Percentiles rank a stretch among this genome's conserved stretches.
phyloP scores from a whole-genome alignment of 2,888 invertebrate genomes.

The Tigriopus californicus region DNA sequence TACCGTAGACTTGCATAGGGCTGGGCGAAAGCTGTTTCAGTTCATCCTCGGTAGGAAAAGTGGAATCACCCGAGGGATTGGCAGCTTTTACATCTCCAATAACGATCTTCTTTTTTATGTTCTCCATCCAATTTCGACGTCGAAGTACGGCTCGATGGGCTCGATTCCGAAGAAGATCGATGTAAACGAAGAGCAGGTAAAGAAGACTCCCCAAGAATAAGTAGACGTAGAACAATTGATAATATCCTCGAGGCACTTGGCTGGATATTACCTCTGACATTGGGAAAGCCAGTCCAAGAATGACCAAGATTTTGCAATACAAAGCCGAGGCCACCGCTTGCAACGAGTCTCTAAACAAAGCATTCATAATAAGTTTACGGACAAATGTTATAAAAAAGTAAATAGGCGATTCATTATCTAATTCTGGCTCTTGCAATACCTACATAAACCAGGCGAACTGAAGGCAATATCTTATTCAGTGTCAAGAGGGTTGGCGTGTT shows the following conservation, averaged over 20 bases:
- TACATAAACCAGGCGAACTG: no score
- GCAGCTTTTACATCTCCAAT: neutral
- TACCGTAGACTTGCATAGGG: slow-evolving; percentile 50
- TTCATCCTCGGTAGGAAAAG: neutral
- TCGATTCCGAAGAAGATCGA: slow-evolving; percentile 14
- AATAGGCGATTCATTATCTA: no score
- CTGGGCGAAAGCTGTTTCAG: neutral
- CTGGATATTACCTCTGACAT: slow-evolving; percentile 89
- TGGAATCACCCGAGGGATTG: no score
- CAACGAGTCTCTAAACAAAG: slow-evolving; percentile 52
- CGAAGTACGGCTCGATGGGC: neutral
- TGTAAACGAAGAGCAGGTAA: slow-evolving; percentile 61
- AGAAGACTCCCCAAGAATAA: slow-evolving; percentile 69
- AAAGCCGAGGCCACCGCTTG: slow-evolving; percentile 76
- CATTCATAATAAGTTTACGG: no score
- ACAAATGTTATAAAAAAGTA: no score
- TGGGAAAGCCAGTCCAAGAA: slow-evolving; percentile 85
- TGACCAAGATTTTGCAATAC: slow-evolving; percentile 78
- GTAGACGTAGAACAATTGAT: slow-evolving; percentile 70
- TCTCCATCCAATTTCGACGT: slow-evolving; percentile 1
- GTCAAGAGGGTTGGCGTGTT: no score
- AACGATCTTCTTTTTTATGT: neutral
- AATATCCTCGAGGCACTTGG: slow-evolving; percentile 79
- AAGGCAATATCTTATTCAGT: no score
- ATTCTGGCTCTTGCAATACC: no score